Conservation (phyloP, 2,797 vertebrate species). For the Hafferia zeledoni region DNA sequence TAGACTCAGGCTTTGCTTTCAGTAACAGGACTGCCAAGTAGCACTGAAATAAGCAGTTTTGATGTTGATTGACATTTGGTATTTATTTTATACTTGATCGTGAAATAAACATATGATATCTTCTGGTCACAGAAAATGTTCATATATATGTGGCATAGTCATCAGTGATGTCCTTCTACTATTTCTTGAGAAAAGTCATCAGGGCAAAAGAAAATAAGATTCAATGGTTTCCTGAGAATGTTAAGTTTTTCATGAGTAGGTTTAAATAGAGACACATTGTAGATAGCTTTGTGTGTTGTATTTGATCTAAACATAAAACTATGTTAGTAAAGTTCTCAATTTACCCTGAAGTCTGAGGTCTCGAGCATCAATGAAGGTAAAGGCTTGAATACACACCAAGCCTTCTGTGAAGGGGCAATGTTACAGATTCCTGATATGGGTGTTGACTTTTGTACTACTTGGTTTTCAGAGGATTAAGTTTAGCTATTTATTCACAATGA, state of each 20-base stretch:
- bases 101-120: background rate
- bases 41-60: background rate
- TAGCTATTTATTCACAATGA: background rate
- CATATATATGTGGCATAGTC: background rate
- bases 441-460: conserved; percentile 36
- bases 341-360: background rate
- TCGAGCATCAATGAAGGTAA: conserved; percentile 6
- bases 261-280: background rate
- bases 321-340: background rate
- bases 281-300: background rate
- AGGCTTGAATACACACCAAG: conserved; percentile 17
- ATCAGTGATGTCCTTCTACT: background rate
- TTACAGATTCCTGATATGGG: background rate
- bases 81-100: background rate
- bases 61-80: background rate
- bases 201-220: background rate
- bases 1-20: background rate
- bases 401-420: background rate
- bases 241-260: background rate
- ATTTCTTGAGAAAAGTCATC: background rate
- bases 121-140: background rate
- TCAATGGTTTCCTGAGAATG: background rate
- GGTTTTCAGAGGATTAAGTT: conserved; percentile 45
- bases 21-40: background rate
- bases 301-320: background rate